Conservation (phyloP, 2,797 vertebrate genomes). For the Lagocephalus sceleratus region DNA sequence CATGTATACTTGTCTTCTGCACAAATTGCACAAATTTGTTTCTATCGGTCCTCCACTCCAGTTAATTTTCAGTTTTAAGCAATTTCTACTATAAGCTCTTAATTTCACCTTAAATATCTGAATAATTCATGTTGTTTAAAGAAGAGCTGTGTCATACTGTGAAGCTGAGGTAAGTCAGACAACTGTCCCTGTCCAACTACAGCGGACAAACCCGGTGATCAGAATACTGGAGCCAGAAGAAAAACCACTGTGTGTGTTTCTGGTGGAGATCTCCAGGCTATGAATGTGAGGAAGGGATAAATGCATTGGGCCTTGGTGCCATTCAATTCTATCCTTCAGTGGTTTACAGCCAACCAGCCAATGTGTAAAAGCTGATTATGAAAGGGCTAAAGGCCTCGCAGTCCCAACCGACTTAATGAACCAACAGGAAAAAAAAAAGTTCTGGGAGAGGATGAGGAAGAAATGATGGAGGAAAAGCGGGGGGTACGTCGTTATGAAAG, state of each 20-base stretch:
- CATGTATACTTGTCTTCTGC: no score
- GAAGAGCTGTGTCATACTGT: no score
- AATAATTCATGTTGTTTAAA: no score
- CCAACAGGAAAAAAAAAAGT: constrained; percentile 29
- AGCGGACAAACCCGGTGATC: no score
- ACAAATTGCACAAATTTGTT: no score
- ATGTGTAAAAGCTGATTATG: constrained; percentile 65
- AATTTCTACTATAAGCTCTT: no score
- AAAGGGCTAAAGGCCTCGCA: constrained; percentile 43
- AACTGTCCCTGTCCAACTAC: no score
- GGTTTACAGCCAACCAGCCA: constrained; percentile 53
- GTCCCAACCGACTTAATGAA: constrained; percentile 56
- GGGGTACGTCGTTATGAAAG: constrained; percentile 6
- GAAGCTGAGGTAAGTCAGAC: no score
- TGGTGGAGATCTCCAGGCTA: constrained; percentile 43
- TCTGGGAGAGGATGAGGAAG: constrained; percentile 6
- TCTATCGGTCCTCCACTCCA: no score
- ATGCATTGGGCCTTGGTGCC: constrained; percentile 48
- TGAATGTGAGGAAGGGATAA: constrained; percentile 55
- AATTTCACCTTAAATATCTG: no score
- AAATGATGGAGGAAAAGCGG: constrained; percentile 10
- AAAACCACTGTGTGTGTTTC: constrained; percentile 15
- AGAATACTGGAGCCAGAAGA: no score
- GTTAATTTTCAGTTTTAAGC: no score
- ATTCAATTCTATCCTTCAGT: constrained; percentile 65